Conservation (phyloP, 2,113 vertebrate genomes). For the Oreochromis tanganicae region DNA sequence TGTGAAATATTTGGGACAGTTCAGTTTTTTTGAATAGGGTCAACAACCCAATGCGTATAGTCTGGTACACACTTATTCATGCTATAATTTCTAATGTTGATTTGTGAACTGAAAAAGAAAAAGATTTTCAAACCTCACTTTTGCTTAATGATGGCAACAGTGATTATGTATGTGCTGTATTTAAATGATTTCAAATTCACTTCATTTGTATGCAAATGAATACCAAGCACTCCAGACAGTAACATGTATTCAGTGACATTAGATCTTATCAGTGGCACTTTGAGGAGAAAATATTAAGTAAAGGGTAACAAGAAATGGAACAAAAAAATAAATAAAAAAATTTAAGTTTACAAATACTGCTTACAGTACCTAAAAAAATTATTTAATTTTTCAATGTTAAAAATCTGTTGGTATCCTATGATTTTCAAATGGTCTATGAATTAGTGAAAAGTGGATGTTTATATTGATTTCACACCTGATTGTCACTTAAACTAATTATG, state of each 20-base stretch:
- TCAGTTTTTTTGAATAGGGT: not conserved
- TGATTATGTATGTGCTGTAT: not conserved
- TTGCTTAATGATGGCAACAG: not conserved
- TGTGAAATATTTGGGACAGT: not conserved
- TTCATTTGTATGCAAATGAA: not conserved
- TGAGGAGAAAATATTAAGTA: not conserved
- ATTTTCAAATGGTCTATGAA: not conserved
- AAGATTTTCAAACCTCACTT: not conserved
- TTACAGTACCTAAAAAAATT: fast-evolving
- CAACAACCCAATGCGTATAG: not conserved
- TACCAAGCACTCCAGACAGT: not conserved
- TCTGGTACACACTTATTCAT: not conserved
- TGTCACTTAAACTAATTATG: not conserved
- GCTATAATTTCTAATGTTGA: not conserved
- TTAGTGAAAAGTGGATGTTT: not conserved
- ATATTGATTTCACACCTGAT: not conserved
- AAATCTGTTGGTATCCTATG: not conserved
- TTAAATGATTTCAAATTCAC: not conserved
- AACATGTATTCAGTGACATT: fast-evolving
- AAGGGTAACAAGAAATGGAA: not conserved
- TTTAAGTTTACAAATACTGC: fast-evolving
- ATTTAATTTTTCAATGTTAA: not conserved
- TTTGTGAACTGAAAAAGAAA: not conserved
- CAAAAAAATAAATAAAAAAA: not conserved
- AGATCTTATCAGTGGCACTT: not conserved